Evolutionary conservation across 1,140 invertebrate species (phyloP).

Genomic region (Drosophila pallidifrons): DNA sequence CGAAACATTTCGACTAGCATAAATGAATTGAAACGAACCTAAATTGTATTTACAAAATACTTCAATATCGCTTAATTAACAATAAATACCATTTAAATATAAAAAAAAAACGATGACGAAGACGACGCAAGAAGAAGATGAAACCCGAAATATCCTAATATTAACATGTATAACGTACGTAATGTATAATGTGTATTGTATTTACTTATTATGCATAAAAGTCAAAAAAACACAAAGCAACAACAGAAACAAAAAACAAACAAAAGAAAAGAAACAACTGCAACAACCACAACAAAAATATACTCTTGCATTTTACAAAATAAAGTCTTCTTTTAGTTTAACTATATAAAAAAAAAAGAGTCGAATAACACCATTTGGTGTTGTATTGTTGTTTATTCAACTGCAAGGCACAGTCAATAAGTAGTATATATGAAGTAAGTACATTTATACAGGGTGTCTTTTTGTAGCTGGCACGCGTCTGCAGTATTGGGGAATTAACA

Average conservation of each 20-base stretch:
- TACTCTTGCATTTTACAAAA: constrained; percentile 84
- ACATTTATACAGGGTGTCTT: constrained; percentile 64
- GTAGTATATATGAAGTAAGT: constrained; percentile 7
- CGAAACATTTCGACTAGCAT: constrained; percentile 74
- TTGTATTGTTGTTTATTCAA: constrained; percentile 71
- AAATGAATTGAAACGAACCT: constrained; percentile 73
- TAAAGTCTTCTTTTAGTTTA: constrained; percentile 84
- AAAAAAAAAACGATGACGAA: constrained; percentile 16
- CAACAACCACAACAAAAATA: constrained; percentile 67
- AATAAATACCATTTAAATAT: constrained; percentile 37
- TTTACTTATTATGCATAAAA: constrained; percentile 76
- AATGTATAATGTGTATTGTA: constrained; percentile 72
- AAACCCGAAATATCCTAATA: constrained; percentile 64
- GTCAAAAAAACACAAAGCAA: constrained; percentile 61
- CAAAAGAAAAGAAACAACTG: constrained; percentile 42
- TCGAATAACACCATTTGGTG: constrained; percentile 48
- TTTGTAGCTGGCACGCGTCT: constrained; percentile 51
- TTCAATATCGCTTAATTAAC: constrained; percentile 73
- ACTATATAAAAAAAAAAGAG: constrained; percentile 66
- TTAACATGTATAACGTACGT: constrained; percentile 65
- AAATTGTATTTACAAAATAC: constrained; percentile 81
- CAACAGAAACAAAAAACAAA: constrained; percentile 41
- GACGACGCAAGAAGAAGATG: neutral
- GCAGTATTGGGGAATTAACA: constrained; percentile 47
- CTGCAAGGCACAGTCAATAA: constrained; percentile 34